A percentile compares a stretch with the other conserved stretches of the same genome.
These are phyloP conservation scores for Macaria liturata DNA, from an alignment of 2,888 invertebrate species.

Conservation along the genomic window DNA sequence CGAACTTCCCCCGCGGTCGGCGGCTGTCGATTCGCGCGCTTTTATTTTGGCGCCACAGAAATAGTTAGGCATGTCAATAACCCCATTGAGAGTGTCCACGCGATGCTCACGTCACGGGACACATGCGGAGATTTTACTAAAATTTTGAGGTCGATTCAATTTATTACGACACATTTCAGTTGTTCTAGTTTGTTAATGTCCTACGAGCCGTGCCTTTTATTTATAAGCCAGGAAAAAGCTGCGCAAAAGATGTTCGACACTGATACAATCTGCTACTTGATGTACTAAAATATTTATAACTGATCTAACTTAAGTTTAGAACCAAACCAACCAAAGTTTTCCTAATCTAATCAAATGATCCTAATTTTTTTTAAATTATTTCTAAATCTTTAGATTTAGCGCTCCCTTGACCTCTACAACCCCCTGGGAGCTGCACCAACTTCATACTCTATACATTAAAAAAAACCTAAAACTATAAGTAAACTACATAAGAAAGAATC, in stretches of 20 bases:
- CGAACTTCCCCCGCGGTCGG: constrained; percentile 38
- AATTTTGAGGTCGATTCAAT: constrained; percentile 76
- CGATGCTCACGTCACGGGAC: constrained; percentile 72
- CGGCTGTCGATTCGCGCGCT: constrained; percentile 62
- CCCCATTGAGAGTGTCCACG: constrained; percentile 75
- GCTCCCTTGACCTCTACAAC: too few relatives aligned
- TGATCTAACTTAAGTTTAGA: too few relatives aligned
- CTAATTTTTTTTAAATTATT: too few relatives aligned
- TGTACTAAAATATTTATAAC: too few relatives aligned
- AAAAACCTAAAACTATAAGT: too few relatives aligned
- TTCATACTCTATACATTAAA: too few relatives aligned
- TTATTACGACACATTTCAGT: constrained; percentile 64
- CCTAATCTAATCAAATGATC: too few relatives aligned
- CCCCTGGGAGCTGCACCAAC: too few relatives aligned
- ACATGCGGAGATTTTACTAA: constrained; percentile 60
- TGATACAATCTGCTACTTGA: too few relatives aligned
- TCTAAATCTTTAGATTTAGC: too few relatives aligned
- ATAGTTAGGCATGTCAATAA: constrained; percentile 82
- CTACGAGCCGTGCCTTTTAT: constrained; percentile 26
- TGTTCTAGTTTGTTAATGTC: constrained; percentile 59
- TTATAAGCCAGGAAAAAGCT: constrained; percentile 17
- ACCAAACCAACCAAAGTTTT: too few relatives aligned
- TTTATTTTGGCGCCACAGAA: constrained; percentile 79
- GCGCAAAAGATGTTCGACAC: not conserved
- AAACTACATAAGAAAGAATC: too few relatives aligned